Conservation (phyloP, 2,797 vertebrate species). For the Hylomyscus alleni region DNA sequence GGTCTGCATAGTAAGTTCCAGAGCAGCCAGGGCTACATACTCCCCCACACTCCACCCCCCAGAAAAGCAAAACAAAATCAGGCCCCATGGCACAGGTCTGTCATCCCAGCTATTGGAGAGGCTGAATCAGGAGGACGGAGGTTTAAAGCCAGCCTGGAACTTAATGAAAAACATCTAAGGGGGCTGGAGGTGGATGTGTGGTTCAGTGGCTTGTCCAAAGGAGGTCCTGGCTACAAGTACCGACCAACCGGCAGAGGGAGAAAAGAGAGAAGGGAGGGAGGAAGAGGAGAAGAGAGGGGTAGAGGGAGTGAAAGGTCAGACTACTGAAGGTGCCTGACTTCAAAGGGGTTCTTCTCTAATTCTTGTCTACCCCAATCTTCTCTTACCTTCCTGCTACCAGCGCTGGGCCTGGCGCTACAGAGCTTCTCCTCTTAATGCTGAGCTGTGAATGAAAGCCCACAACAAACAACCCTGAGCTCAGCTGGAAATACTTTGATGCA, state of each 20-base stretch:
- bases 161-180: not conserved
- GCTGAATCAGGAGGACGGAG: not conserved
- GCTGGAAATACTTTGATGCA: not conserved
- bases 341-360: not conserved
- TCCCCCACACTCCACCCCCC: too few species aligned
- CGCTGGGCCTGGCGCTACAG: not conserved
- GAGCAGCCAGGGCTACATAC: not conserved
- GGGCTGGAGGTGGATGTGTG: not conserved
- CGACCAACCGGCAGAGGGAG: not conserved
- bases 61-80: not conserved
- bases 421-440: not conserved
- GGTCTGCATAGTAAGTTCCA: not conserved
- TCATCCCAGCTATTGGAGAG: not conserved
- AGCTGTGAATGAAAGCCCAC: conserved; percentile 44
- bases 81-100: not conserved
- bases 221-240: not conserved
- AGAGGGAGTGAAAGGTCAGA: not conserved
- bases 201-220: not conserved
- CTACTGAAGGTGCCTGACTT: not conserved
- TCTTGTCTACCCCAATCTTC: not conserved
- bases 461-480: not conserved
- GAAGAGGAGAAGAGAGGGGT: not conserved
- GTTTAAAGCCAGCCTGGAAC: not conserved
- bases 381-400: not conserved
- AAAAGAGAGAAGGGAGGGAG: not conserved